A percentile compares a stretch with the other conserved stretches of the same genome.
phyloP scores from a whole-genome alignment of 2,888 invertebrate species.

The Ichneumon xanthorius region DNA sequence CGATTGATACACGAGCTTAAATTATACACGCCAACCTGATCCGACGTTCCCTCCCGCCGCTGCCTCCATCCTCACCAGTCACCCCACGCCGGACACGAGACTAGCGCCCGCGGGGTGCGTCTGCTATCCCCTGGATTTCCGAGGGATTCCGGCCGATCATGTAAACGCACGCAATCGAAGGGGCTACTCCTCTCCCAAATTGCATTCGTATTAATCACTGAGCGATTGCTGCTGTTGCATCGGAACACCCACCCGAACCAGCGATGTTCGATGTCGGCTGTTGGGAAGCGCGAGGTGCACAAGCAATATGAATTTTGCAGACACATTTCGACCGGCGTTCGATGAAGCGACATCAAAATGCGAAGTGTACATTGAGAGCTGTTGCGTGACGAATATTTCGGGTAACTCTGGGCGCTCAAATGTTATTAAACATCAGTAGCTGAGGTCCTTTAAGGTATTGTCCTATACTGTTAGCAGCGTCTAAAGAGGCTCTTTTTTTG shows the following conservation, averaged over 20 bases:
- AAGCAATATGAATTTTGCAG: slow-evolving; percentile 48
- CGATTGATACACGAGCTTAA: slow-evolving; percentile 82
- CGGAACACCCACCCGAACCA: not conserved
- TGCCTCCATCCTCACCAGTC: slow-evolving; percentile 62
- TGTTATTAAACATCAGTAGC: not conserved
- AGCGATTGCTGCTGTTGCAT: slow-evolving; percentile 51
- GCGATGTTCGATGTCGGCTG: slow-evolving; percentile 27
- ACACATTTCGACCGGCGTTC: slow-evolving; percentile 23
- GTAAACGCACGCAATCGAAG: slow-evolving; percentile 63
- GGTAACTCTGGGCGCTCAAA: not conserved
- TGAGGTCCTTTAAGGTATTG: not conserved
- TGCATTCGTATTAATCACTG: slow-evolving; percentile 65
- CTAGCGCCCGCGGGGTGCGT: slow-evolving; percentile 64
- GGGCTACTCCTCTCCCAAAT: slow-evolving; percentile 41
- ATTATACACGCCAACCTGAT: slow-evolving; percentile 77
- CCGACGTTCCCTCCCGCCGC: slow-evolving; percentile 37
- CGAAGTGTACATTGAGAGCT: not conserved
- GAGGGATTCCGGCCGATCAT: slow-evolving; percentile 72
- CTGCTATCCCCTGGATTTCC: slow-evolving; percentile 73
- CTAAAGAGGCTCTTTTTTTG: too few relatives aligned
- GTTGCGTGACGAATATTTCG: not conserved
- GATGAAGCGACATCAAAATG: slow-evolving; percentile 7
- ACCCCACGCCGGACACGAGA: slow-evolving; percentile 62
- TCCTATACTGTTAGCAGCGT: too few relatives aligned
- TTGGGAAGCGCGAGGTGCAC: slow-evolving; percentile 14